Percentiles rank a stretch among this genome's conserved stretches.
Conservation (phyloP, 2,113 vertebrate genomes). For the Seriola dumerili region DNA sequence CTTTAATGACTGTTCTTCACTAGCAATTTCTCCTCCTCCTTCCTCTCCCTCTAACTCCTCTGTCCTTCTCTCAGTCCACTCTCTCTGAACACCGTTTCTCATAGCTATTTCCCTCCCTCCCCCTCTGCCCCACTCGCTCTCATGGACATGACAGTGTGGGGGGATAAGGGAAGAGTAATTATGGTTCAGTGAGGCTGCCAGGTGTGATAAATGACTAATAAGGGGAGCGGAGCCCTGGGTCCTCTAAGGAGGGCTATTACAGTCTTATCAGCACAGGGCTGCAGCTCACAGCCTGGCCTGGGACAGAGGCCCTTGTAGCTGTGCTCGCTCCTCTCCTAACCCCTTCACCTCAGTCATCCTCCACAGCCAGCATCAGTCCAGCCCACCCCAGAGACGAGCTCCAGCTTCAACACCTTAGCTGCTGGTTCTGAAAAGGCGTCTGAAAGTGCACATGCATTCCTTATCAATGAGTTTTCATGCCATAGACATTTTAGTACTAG, state of each 20-base stretch:
- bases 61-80: slow-evolving; percentile 71
- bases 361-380: slow-evolving; percentile 64
- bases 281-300: slow-evolving; percentile 86
- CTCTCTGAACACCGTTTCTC: slow-evolving; percentile 73
- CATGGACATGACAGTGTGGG: slow-evolving; percentile 95
- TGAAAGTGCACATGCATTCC: slow-evolving; percentile 11
- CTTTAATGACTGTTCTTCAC: slow-evolving; percentile 73
- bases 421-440: slow-evolving; percentile 35
- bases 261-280: slow-evolving; percentile 97
- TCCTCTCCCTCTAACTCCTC: slow-evolving; percentile 59
- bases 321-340: slow-evolving; percentile 80
- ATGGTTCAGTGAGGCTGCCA: slow-evolving; percentile 99
- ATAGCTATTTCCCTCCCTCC: slow-evolving; percentile 67
- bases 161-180: slow-evolving; percentile 99
- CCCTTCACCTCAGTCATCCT: slow-evolving; percentile 80
- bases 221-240: slow-evolving; percentile 92
- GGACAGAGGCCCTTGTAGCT: slow-evolving; percentile 88
- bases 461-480: not conserved
- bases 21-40: slow-evolving; percentile 84
- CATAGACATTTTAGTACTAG: not conserved
- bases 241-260: slow-evolving; percentile 99
- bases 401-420: slow-evolving; percentile 69
- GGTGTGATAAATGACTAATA: slow-evolving; percentile 99
- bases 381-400: slow-evolving; percentile 79
- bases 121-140: slow-evolving; percentile 74